A percentile compares a stretch with the other conserved stretches of the same genome.
These are phyloP conservation scores for Rugalucina vietnamica DNA, from an alignment of 2,888 invertebrate species.

Conservation along the genomic window DNA sequence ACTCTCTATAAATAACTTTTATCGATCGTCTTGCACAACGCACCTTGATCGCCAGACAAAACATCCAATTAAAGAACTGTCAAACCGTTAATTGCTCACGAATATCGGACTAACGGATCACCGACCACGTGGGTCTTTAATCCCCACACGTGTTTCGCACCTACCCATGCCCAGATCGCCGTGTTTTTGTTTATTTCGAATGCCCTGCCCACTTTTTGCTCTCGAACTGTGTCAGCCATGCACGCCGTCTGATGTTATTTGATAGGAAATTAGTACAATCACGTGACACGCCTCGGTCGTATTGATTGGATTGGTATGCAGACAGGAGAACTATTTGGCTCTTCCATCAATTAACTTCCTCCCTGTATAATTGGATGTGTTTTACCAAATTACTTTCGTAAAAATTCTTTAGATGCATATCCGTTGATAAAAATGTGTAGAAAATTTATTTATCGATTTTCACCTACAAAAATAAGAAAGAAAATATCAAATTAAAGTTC, in stretches of 20 bases:
- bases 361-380: not conserved
- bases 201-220: conserved; percentile 68
- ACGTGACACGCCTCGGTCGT: conserved; percentile 60
- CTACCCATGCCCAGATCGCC: conserved; percentile 65
- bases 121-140: not conserved
- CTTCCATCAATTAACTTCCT: conserved; percentile 14
- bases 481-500: not conserved
- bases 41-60: not conserved
- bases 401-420: too few relatives aligned
- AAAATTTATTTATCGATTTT: too few relatives aligned
- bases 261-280: conserved; percentile 67
- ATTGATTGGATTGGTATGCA: conserved; percentile 61
- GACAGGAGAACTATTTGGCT: conserved; percentile 42
- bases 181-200: conserved; percentile 30
- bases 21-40: not conserved
- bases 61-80: not conserved
- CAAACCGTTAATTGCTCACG: not conserved
- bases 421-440: too few relatives aligned
- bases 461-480: not conserved
- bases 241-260: conserved; percentile 64
- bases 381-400: not conserved
- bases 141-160: conserved; percentile 11
- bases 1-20: not conserved
- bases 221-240: conserved; percentile 52
- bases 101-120: not conserved